Conservation (phyloP, 1,140 invertebrate species). For the Hycleus phaleratus region DNA sequence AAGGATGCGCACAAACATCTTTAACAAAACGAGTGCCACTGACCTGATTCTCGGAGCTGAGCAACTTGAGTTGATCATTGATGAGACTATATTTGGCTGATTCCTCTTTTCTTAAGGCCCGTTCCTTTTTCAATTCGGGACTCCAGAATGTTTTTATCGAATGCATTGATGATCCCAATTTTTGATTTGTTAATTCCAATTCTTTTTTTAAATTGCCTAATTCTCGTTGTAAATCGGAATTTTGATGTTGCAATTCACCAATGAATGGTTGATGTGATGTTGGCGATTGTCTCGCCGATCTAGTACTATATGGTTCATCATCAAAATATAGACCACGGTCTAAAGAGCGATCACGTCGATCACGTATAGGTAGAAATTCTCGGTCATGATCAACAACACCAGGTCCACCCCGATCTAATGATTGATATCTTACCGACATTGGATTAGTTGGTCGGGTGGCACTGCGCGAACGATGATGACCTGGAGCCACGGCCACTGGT, state of each 20-base stretch:
- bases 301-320: constrained; percentile 61
- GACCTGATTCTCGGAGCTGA: constrained; percentile 97
- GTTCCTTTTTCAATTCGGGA: constrained; percentile 96
- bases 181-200: constrained; percentile 94
- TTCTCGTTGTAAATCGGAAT: constrained; percentile 92
- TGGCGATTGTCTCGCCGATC: constrained; percentile 71
- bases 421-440: constrained; percentile 62
- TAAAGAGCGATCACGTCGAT: constrained; percentile 52
- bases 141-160: constrained; percentile 99
- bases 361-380: constrained; percentile 74
- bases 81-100: constrained; percentile 94
- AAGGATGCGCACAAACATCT: too few species aligned
- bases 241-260: constrained; percentile 89
- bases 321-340: constrained; percentile 62
- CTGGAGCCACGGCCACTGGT: constrained; percentile 50
- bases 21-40: constrained; percentile 23
- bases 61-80: constrained; percentile 92
- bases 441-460: constrained; percentile 49
- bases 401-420: constrained; percentile 59
- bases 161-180: constrained; percentile 97
- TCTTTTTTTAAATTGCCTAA: constrained; percentile 94
- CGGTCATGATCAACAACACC: constrained; percentile 53
- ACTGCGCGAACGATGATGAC: constrained; percentile 53
- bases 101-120: constrained; percentile 93
- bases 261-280: constrained; percentile 55